A percentile compares a stretch with the other conserved stretches of the same genome.
These are phyloP conservation scores for Eubasilissa splendida DNA, from an alignment of 2,888 invertebrate genomes.

Conservation along the genomic window DNA sequence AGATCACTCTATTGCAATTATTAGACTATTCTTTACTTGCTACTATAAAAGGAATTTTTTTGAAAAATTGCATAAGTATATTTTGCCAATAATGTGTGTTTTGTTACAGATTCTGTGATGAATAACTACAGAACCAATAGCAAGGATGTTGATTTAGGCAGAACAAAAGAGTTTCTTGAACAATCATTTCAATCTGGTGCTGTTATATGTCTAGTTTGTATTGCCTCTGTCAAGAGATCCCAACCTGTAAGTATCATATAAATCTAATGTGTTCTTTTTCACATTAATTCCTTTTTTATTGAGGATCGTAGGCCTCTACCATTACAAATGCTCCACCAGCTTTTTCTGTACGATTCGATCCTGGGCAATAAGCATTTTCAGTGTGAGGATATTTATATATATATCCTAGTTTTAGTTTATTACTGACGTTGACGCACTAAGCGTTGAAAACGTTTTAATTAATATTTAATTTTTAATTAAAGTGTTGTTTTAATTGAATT, in stretches of 20 bases:
- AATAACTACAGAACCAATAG: conserved; percentile 67
- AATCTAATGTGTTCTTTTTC: too few relatives aligned
- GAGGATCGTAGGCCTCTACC: not conserved
- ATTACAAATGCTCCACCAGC: not conserved
- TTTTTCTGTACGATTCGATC: too few relatives aligned
- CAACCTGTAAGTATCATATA: conserved; percentile 73
- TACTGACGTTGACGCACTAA: too few relatives aligned
- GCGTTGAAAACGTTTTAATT: too few relatives aligned
- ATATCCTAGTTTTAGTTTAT: not conserved
- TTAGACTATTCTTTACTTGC: too few relatives aligned
- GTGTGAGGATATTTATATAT: not conserved
- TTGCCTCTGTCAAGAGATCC: conserved; percentile 85
- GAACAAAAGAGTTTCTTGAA: conserved; percentile 82
- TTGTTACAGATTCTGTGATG: conserved; percentile 67
- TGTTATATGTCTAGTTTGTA: conserved; percentile 91
- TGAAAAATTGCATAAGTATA: not conserved
- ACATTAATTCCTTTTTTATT: not conserved
- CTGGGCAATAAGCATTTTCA: too few relatives aligned
- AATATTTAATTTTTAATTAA: too few relatives aligned
- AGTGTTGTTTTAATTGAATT: too few relatives aligned
- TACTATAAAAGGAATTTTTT: too few relatives aligned
- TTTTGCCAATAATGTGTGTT: not conserved
- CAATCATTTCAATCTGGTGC: conserved; percentile 86
- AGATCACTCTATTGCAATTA: too few relatives aligned
- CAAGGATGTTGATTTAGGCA: conserved; percentile 66